phyloP scores from a whole-genome alignment of 1,140 invertebrate genomes.

The Anthonomus grandis region DNA sequence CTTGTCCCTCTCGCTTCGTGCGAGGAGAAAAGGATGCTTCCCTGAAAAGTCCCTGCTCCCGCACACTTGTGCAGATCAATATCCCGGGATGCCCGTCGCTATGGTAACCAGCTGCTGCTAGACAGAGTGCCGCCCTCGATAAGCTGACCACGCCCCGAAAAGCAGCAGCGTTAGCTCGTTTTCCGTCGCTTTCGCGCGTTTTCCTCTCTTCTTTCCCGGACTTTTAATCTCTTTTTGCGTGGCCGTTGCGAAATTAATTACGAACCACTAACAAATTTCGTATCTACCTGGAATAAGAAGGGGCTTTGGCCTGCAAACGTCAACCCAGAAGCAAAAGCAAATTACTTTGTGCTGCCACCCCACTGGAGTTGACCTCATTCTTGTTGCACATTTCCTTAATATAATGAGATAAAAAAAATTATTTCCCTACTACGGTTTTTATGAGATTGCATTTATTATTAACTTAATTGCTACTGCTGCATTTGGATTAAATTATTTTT shows the following conservation, averaged over 20 bases:
- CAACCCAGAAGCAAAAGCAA: too few species aligned
- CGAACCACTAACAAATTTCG: constrained; percentile 41
- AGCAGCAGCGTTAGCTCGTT: too few species aligned
- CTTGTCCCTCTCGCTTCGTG: too few species aligned
- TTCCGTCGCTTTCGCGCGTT: not conserved
- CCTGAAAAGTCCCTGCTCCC: constrained; percentile 12
- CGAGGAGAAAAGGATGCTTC: constrained; percentile 16
- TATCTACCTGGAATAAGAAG: constrained; percentile 24
- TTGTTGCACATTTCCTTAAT: too few species aligned
- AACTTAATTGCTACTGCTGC: too few species aligned
- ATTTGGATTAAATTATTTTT: too few species aligned
- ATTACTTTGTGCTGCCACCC: too few species aligned
- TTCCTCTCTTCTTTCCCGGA: constrained; percentile 15
- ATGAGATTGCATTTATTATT: too few species aligned
- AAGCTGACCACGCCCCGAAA: constrained; percentile 27
- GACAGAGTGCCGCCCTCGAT: constrained; percentile 46
- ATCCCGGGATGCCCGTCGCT: constrained; percentile 42
- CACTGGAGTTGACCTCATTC: too few species aligned
- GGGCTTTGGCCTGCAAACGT: too few species aligned
- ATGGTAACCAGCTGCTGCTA: constrained; percentile 48
- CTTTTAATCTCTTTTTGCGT: constrained; percentile 43
- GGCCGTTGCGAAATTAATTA: constrained; percentile 46
- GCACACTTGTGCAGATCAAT: constrained; percentile 43
- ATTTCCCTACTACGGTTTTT: too few species aligned
- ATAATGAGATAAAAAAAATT: too few species aligned